phyloP scores from a whole-genome alignment of 2,888 invertebrate genomes.

The Xestia sexstrigata region DNA sequence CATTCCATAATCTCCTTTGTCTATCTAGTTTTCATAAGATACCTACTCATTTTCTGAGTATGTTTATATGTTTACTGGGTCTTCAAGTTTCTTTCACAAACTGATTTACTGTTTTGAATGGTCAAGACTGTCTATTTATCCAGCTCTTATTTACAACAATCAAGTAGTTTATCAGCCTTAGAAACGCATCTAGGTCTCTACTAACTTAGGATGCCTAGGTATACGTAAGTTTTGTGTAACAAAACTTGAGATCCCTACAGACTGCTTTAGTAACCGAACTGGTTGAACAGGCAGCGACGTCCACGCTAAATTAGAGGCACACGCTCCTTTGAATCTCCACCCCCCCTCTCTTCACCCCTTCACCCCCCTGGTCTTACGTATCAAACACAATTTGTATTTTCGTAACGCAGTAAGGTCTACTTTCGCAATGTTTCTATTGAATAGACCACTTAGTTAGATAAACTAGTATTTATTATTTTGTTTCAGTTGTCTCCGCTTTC shows the following conservation, averaged over 20 bases:
- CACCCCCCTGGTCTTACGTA: slow-evolving; percentile 67
- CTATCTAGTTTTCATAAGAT: neutral
- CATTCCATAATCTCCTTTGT: neutral
- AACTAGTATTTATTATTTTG: slow-evolving; percentile 79
- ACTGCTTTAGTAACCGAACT: slow-evolving; percentile 82
- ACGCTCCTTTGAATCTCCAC: slow-evolving; percentile 78
- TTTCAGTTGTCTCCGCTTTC: slow-evolving; percentile 70
- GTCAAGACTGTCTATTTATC: neutral
- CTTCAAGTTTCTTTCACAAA: neutral
- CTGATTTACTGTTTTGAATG: neutral
- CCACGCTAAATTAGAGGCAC: slow-evolving; percentile 74
- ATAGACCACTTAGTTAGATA: slow-evolving; percentile 79
- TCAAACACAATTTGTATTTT: slow-evolving; percentile 85
- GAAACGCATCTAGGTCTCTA: slow-evolving; percentile 40
- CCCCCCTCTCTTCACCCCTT: slow-evolving; percentile 67
- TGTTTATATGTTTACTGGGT: no score
- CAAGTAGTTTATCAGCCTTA: neutral
- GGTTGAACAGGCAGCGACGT: slow-evolving; percentile 78
- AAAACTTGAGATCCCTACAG: slow-evolving; percentile 74
- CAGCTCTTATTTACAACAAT: neutral
- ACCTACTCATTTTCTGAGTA: neutral
- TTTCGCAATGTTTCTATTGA: slow-evolving; percentile 87
- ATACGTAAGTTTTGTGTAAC: slow-evolving; percentile 61
- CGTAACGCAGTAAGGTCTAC: slow-evolving; percentile 82
- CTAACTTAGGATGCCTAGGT: slow-evolving; percentile 30